Evolutionary conservation across 2,797 vertebrate species (phyloP), one percentile per base, ranked within the genome.

Genomic region (Odontamblyopus rebecca): DNA sequence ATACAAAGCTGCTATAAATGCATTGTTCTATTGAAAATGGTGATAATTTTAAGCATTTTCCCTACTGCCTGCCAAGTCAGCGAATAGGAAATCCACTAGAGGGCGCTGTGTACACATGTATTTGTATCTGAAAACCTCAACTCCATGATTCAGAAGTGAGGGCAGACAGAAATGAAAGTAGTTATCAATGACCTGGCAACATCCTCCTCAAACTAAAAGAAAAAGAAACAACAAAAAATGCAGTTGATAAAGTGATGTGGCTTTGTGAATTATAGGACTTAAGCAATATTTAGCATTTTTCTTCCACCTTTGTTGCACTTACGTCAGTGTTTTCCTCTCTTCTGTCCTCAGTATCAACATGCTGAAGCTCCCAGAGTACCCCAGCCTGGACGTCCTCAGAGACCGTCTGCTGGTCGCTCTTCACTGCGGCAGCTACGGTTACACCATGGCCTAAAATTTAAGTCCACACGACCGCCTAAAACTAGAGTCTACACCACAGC

Each of bases 331-430:
- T 8, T 38, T 38, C 35, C 35, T 53, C 38, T 67, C 18, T 61
- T 59, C 7, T 7, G 61, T 62, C 86, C 59, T 1, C 90, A 99
- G 98, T 83, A 99, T 99, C 94, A 98, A 99, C 93, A 99, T 99
- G 98, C 95, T 99, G 88, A 99, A 99, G 91, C 94, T 99, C 87
- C 97, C 98, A 73, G 98, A 99, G 91, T 99, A 99, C 70, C 97
- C 97, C 30, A 96, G 93, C 90, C 94, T 95, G 88, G 97, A 98
- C 83, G 93, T 96, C 83, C 94, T 99, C 61, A 95, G 94, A 85
- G 96, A 99, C 92, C 93, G 98, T 53, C 95, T 99, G 87, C 95
- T 98, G 68, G 97, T 99, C 44, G 98, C 97, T 0, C 90, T 99
- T 75, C 97, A 98, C 82, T 99, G 98, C 92, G 98, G 98, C 89